These are phyloP conservation scores for Microctonus aethiopoides DNA, from an alignment of 2,888 invertebrate species.

Conservation along the genomic window DNA sequence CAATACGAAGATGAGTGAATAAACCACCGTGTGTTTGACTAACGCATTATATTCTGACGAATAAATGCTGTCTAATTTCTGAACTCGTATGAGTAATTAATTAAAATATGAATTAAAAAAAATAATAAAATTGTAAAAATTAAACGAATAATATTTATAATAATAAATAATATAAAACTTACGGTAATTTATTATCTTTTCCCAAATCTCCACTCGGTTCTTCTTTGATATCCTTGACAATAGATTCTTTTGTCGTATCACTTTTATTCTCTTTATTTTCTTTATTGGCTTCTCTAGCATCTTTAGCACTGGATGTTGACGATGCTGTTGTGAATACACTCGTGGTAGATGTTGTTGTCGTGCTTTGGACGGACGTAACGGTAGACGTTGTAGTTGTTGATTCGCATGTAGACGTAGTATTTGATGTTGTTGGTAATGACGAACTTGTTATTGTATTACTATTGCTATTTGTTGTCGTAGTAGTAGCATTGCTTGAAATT, in stretches of 20 bases:
- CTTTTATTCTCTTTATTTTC: constrained; percentile 73
- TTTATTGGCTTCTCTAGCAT: constrained; percentile 70
- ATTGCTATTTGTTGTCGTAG: not conserved
- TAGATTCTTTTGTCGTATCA: constrained; percentile 67
- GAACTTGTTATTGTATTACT: constrained; percentile 38
- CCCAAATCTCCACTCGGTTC: constrained; percentile 55
- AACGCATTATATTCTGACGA: constrained; percentile 53
- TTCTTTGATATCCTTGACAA: constrained; percentile 58
- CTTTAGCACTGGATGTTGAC: constrained; percentile 50
- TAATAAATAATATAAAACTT: constrained; percentile 42
- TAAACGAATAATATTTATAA: not conserved
- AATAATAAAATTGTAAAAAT: not conserved
- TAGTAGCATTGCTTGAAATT: constrained; percentile 25
- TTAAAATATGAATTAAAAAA: constrained; percentile 2
- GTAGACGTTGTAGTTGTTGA: constrained; percentile 43
- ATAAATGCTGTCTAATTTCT: constrained; percentile 45
- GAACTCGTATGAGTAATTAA: constrained; percentile 2
- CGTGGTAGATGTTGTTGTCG: constrained; percentile 52
- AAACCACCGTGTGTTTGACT: constrained; percentile 49
- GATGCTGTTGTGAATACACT: constrained; percentile 40
- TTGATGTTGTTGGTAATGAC: constrained; percentile 39
- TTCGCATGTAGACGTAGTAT: constrained; percentile 38
- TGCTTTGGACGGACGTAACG: constrained; percentile 51
- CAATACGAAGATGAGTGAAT: constrained; percentile 24
- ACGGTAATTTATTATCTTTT: constrained; percentile 58